These are phyloP conservation scores for Ridgeia piscesae DNA, from an alignment of 1,140 invertebrate species.

Conservation along the genomic window DNA sequence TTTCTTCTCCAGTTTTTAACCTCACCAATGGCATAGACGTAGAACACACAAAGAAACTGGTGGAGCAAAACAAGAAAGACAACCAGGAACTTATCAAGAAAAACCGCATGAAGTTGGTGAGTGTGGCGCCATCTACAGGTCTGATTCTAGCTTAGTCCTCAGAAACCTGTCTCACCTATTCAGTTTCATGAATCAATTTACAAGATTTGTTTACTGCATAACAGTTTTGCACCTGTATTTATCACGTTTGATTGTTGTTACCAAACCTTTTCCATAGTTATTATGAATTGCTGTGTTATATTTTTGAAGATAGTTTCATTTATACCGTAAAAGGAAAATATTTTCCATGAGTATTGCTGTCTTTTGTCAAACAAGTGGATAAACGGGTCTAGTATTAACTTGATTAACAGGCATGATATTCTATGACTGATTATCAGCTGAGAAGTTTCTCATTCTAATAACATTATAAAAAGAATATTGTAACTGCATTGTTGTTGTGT, in stretches of 20 bases:
- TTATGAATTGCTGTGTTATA: no score
- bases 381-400: no score
- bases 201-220: no score
- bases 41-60: conserved; percentile 83
- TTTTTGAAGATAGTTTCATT: no score
- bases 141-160: no score
- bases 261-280: no score
- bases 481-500: background rate
- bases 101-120: conserved; percentile 63
- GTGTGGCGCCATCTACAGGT: background rate
- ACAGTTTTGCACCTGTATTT: no score
- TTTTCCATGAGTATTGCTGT: no score
- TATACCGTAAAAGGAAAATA: no score
- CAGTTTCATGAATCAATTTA: background rate
- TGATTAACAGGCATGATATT: no score
- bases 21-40: conserved; percentile 88
- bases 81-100: conserved; percentile 88
- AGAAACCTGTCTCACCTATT: background rate
- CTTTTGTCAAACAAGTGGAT: no score
- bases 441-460: background rate
- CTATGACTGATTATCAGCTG: background rate
- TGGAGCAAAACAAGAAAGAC: conserved; percentile 92
- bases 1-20: conserved; percentile 74
- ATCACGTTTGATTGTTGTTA: no score
- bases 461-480: background rate